Conservation (phyloP, 2,797 vertebrate genomes). For the Sciurus vulgaris region DNA sequence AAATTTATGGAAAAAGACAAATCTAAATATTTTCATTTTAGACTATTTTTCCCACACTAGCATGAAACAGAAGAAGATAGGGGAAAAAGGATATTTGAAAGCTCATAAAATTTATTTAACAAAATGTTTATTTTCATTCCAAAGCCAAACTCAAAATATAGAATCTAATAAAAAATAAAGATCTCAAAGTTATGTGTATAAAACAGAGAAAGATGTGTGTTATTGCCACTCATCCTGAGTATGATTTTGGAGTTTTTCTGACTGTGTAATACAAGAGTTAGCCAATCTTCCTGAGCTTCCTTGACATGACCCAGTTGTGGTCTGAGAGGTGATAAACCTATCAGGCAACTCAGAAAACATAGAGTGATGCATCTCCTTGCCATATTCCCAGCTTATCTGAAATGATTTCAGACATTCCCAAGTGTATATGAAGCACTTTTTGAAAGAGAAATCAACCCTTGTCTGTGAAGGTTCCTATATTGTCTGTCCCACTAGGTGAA, state of each 20-base stretch:
- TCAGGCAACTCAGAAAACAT: not conserved
- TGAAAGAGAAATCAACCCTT: not conserved
- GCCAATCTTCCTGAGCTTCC: not conserved
- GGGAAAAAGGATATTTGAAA: not conserved
- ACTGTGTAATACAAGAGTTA: not conserved
- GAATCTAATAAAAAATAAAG: not conserved
- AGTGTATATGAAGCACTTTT: not conserved
- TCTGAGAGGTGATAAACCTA: not conserved
- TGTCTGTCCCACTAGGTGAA: not conserved
- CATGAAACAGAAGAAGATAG: not conserved
- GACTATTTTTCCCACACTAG: not conserved
- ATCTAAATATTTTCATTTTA: not conserved
- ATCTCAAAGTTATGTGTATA: not conserved
- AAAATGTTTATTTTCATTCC: not conserved
- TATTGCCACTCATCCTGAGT: not conserved
- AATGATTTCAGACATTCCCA: slow-evolving; percentile 18
- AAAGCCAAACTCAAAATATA: not conserved
- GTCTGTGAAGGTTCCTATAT: not conserved
- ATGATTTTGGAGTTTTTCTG: not conserved
- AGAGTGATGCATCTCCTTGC: not conserved
- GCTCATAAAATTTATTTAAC: not conserved
- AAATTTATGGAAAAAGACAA: not conserved
- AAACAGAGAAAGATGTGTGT: not conserved
- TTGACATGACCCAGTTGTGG: not conserved
- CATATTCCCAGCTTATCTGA: not conserved